A percentile compares a stretch with the other conserved stretches of the same genome.
phyloP scores from a whole-genome alignment of 2,888 invertebrate genomes.

The Prosopocoilus inquinatus region DNA sequence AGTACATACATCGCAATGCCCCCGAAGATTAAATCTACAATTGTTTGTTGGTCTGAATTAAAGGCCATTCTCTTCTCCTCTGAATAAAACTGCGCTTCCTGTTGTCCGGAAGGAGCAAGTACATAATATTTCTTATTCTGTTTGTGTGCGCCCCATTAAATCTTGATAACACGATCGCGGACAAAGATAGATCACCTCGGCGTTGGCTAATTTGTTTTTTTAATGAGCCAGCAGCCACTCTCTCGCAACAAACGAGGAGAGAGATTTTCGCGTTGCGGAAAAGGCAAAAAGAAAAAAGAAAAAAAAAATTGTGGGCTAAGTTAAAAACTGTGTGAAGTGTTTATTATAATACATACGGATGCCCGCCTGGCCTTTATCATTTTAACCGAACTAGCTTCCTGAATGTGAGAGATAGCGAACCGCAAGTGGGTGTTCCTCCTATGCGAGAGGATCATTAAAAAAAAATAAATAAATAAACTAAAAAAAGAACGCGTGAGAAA shows the following conservation, averaged over 20 bases:
- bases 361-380: slow-evolving; percentile 23
- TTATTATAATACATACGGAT: slow-evolving; percentile 13
- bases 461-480: too few relatives aligned
- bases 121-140: not conserved
- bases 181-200: not conserved
- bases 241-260: too few relatives aligned
- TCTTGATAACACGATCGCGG: not conserved
- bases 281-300: too few relatives aligned
- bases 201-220: too few relatives aligned
- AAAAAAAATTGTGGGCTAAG: too few relatives aligned
- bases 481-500: too few relatives aligned
- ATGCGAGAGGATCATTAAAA: too few relatives aligned
- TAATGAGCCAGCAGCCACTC: too few relatives aligned
- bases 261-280: too few relatives aligned
- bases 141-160: not conserved
- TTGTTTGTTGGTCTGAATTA: slow-evolving; percentile 18
- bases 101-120: slow-evolving; percentile 21
- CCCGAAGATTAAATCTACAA: slow-evolving; percentile 21
- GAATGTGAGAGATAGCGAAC: slow-evolving; percentile 25
- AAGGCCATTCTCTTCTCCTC: slow-evolving; percentile 19
- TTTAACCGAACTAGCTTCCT: slow-evolving; percentile 29
- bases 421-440: slow-evolving; percentile 24
- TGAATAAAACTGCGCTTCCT: slow-evolving; percentile 20
- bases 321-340: not conserved
- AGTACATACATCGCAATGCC: slow-evolving; percentile 6